Evolutionary conservation across 2,797 vertebrate species (phyloP).

Genomic region (Enteromius paludinosus): DNA sequence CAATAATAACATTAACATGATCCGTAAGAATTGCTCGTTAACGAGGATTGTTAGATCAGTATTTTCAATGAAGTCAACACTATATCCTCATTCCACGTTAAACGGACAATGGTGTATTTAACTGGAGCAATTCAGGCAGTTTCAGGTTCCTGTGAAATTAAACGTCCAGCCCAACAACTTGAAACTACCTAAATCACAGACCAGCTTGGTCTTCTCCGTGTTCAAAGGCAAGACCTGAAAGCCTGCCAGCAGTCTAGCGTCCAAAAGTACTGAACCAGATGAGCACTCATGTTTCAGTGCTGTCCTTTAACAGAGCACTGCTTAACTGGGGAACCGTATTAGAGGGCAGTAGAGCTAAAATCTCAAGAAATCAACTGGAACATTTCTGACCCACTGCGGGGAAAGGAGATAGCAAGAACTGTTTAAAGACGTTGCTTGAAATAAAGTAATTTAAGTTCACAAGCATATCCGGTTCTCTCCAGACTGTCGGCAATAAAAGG

Average conservation of each 20-base stretch:
- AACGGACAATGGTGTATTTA: slow-evolving; percentile 65
- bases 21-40: neutral
- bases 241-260: slow-evolving; percentile 59
- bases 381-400: neutral
- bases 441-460: slow-evolving; percentile 66
- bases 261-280: slow-evolving; percentile 52
- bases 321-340: slow-evolving; percentile 5
- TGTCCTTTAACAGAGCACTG: slow-evolving; percentile 19
- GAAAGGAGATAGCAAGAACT: slow-evolving; percentile 23
- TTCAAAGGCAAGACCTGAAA: slow-evolving; percentile 66
- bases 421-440: slow-evolving; percentile 45
- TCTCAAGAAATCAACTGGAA: slow-evolving; percentile 4
- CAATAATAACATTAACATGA: neutral
- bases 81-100: slow-evolving; percentile 19
- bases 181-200: slow-evolving; percentile 91
- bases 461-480: slow-evolving; percentile 63
- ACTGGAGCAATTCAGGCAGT: slow-evolving; percentile 87
- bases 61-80: neutral
- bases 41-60: neutral
- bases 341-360: neutral
- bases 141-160: slow-evolving; percentile 85
- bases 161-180: slow-evolving; percentile 88
- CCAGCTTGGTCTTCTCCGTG: slow-evolving; percentile 73
- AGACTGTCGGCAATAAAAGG: slow-evolving; percentile 67
- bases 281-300: slow-evolving; percentile 33